Evolutionary conservation across 2,113 vertebrate species (phyloP), one percentile per base, ranked within the genome.

Genomic region (Porphyrio hochstetteri): DNA sequence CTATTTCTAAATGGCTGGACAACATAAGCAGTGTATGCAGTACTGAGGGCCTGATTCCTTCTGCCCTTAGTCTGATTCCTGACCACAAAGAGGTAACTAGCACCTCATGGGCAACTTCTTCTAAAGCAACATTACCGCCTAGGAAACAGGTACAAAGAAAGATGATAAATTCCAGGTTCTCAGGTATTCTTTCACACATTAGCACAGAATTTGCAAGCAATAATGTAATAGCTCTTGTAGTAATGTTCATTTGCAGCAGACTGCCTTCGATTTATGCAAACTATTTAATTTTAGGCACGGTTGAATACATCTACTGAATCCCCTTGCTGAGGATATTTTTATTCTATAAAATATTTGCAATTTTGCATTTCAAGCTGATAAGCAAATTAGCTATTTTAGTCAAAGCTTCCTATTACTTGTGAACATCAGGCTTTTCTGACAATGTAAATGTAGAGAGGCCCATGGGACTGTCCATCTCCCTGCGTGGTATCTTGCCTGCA

Each of bases 1-100:
- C 38, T 7, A 2, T 42, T 64, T 55, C 27, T 56, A 52, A 25
- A 10, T 46, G 67, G 10, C 21, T 44, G 21, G 33, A 40, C 46
- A 82, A 11, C 7, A 18, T 2, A 33, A 0, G 14, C 5, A 27
- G 29, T 16, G 19, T 1, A 0, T 25, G 31, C 1, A 40, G 28
- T 2, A 11, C 18, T 3, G 21, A 65, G 24, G 36, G 16, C 12
- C 27, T 1, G 1, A 20, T 8, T 35, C 17, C 44, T 36, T 27
- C 63, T 55, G 53, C 5, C 18, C 8, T 29, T 13, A 23, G 18
- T 16, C 28, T 8, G 28, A 18, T n/a, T 20, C 52, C 56, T 50
- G 15, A n/a, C 35, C 21, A 38, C 44, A n/a, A 29, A 10, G 0
- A 38, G 13, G 25, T 16, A 65, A 38, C 42, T 20, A 76, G 28